A percentile compares a stretch with the other conserved stretches of the same genome.
phyloP scores from a whole-genome alignment of 2,888 invertebrate genomes.

The Idaea aversata region DNA sequence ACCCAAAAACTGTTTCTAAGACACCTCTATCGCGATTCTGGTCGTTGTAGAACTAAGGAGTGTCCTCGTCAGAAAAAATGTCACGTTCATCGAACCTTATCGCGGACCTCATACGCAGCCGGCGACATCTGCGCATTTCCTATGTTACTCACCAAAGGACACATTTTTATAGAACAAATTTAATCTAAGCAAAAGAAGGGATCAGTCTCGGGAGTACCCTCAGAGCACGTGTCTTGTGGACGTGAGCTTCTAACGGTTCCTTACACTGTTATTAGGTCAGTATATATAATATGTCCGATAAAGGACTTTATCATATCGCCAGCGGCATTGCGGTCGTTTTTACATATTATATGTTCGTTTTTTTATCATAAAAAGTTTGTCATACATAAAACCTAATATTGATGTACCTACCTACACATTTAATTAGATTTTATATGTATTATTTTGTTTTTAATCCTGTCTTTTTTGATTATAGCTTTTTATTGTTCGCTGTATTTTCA shows the following conservation, averaged over 20 bases:
- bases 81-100: constrained; percentile 65
- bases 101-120: constrained; percentile 66
- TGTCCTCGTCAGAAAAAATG: constrained; percentile 15
- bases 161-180: constrained; percentile 76
- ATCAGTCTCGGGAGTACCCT: constrained; percentile 72
- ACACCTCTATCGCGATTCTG: too few relatives aligned
- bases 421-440: not conserved
- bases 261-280: constrained; percentile 54
- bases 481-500: not conserved
- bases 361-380: constrained; percentile 14
- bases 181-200: constrained; percentile 74
- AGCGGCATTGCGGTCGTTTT: constrained; percentile 44
- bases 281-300: constrained; percentile 59
- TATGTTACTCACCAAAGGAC: constrained; percentile 69
- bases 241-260: constrained; percentile 70
- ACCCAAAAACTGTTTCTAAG: too few relatives aligned
- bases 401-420: not conserved
- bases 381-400: not conserved
- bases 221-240: constrained; percentile 60
- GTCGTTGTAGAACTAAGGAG: not conserved
- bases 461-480: not conserved
- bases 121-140: constrained; percentile 74
- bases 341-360: constrained; percentile 7
- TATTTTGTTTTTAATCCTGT: not conserved
- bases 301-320: constrained; percentile 59